These are phyloP conservation scores for Antechinus flavipes DNA, from an alignment of 2,113 vertebrate genomes.

Conservation along the genomic window DNA sequence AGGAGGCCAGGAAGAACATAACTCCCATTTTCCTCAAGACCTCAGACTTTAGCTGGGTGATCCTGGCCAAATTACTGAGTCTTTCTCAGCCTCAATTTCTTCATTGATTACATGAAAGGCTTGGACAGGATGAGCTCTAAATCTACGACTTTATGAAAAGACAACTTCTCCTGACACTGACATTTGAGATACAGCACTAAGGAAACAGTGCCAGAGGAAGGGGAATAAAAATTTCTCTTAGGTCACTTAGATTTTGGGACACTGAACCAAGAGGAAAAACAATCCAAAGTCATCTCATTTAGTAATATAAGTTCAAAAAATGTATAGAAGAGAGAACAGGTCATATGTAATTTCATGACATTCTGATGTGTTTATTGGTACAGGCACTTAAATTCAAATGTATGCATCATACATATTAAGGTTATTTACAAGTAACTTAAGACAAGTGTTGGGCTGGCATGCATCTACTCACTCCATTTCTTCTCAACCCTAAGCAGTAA, in stretches of 20 bases:
- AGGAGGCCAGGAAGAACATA: background rate
- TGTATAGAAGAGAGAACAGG: background rate
- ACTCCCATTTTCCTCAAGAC: background rate
- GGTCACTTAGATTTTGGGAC: background rate
- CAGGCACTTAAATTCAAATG: background rate
- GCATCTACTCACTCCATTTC: background rate
- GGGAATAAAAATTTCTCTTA: background rate
- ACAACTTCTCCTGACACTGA: background rate
- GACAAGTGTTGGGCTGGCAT: constrained; percentile 15
- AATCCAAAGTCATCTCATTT: background rate
- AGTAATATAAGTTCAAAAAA: constrained; percentile 7
- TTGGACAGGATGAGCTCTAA: background rate
- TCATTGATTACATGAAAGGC: background rate
- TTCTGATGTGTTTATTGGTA: background rate
- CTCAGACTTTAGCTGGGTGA: background rate
- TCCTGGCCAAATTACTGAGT: background rate
- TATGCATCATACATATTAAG: background rate
- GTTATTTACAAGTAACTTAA: background rate
- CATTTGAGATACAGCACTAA: background rate
- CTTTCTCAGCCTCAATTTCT: background rate
- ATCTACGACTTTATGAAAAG: background rate
- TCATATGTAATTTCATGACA: background rate
- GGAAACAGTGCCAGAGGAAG: background rate
- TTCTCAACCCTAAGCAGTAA: background rate
- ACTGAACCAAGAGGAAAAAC: background rate